Percentiles rank a stretch among this genome's conserved stretches.
These are phyloP conservation scores for Bombus confusus DNA, from an alignment of 1,140 invertebrate genomes.

Conservation along the genomic window DNA sequence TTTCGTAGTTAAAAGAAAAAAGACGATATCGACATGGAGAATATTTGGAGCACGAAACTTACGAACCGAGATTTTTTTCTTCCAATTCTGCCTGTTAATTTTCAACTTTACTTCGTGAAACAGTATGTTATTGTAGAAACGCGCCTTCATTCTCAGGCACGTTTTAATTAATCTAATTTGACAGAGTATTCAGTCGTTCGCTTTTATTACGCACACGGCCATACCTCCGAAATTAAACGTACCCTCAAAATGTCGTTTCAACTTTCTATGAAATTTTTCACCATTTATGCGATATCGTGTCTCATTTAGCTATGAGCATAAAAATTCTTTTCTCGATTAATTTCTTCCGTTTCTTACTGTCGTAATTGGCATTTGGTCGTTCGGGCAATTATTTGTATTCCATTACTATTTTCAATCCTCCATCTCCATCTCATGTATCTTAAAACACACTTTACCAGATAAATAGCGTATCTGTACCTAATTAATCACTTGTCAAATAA, in stretches of 20 bases:
- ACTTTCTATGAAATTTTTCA: neutral
- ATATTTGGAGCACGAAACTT: neutral
- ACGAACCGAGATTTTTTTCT: neutral
- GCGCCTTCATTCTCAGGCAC: neutral
- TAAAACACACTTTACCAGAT: too few species aligned
- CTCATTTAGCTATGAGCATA: neutral
- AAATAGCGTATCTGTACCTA: too few species aligned
- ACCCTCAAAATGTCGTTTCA: neutral
- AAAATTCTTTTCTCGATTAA: too few species aligned
- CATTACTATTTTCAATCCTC: too few species aligned
- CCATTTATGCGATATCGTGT: neutral
- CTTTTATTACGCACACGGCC: constrained; percentile 2
- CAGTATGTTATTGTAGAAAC: neutral
- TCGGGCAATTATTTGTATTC: too few species aligned
- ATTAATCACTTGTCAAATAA: too few species aligned
- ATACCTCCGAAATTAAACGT: neutral
- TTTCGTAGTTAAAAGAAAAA: neutral
- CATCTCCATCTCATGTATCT: too few species aligned
- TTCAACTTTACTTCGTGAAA: neutral
- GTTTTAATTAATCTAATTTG: constrained; percentile 31
- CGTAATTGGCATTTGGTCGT: too few species aligned
- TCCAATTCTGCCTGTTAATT: neutral
- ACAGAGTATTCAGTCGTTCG: constrained; percentile 5
- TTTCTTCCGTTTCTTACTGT: too few species aligned
- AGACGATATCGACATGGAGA: too few species aligned